phyloP scores from a whole-genome alignment of 2,888 invertebrate genomes.

The Tortrix viridana region DNA sequence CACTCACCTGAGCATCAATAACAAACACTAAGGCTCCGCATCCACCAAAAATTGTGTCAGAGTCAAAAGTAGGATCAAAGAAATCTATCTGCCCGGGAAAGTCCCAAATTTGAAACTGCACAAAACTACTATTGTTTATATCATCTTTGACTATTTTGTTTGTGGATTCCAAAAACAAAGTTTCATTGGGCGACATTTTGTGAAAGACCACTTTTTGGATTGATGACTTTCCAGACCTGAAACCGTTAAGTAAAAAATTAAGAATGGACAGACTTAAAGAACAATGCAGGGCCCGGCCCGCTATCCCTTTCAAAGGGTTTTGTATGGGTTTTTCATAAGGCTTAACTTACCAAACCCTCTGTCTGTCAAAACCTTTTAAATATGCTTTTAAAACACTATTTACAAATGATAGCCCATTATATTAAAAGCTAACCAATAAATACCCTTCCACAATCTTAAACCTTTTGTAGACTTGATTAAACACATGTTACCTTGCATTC shows the following conservation, averaged over 20 bases:
- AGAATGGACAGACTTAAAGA: no score
- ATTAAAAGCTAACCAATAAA: no score
- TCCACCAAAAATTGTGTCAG: slow-evolving; percentile 97
- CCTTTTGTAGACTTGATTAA: no score
- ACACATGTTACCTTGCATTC: no score
- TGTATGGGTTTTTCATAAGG: no score
- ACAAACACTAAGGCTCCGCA: slow-evolving; percentile 99
- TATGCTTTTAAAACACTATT: no score
- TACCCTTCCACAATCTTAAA: no score
- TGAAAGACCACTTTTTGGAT: slow-evolving; percentile 99
- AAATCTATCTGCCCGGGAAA: slow-evolving; percentile 99
- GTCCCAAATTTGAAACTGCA: slow-evolving; percentile 99
- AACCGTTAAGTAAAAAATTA: slow-evolving; percentile 51
- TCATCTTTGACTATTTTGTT: slow-evolving; percentile 99
- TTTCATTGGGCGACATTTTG: slow-evolving; percentile 99
- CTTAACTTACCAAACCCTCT: no score
- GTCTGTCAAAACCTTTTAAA: no score
- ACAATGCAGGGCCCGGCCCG: no score
- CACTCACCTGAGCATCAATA: slow-evolving; percentile 95
- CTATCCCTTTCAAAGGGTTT: no score
- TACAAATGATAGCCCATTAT: no score
- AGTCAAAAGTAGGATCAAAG: slow-evolving; percentile 97
- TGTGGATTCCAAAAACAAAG: slow-evolving; percentile 98
- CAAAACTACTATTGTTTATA: slow-evolving; percentile 97
- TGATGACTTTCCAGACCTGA: slow-evolving; percentile 98